These are phyloP conservation scores for Diprion similis DNA, from an alignment of 1,140 invertebrate species.

Conservation along the genomic window DNA sequence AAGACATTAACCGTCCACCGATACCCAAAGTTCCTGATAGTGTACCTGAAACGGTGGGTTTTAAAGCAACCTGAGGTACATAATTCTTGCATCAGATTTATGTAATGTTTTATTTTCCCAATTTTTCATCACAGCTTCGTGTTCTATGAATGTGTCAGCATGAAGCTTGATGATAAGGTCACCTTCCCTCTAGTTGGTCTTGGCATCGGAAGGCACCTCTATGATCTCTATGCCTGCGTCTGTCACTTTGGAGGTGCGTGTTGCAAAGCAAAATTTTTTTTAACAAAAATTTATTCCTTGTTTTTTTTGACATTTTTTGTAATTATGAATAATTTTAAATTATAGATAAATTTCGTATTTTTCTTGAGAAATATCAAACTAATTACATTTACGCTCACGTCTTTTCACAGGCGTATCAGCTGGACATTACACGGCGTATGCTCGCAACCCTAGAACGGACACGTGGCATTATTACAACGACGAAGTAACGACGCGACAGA, in stretches of 20 bases:
- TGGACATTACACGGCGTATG: slow-evolving; percentile 76
- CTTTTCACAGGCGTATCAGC: slow-evolving; percentile 67
- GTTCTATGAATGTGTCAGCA: slow-evolving; percentile 73
- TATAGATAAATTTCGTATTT: slow-evolving; percentile 9
- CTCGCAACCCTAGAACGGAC: slow-evolving; percentile 68
- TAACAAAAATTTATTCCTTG: slow-evolving; percentile 13
- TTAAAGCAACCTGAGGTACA: background rate
- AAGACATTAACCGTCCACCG: slow-evolving; percentile 75
- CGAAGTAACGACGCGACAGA: slow-evolving; percentile 65
- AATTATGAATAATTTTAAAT: no score
- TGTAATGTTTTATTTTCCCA: background rate
- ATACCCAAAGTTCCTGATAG: slow-evolving; percentile 74
- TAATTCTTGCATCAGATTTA: background rate
- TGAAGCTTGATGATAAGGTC: slow-evolving; percentile 74
- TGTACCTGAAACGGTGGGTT: slow-evolving; percentile 73
- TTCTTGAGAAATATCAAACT: no score
- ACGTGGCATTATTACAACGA: slow-evolving; percentile 78
- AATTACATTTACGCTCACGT: slow-evolving; percentile 3
- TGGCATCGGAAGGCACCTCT: slow-evolving; percentile 59
- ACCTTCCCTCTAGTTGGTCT: slow-evolving; percentile 70
- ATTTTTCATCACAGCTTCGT: slow-evolving; percentile 67
- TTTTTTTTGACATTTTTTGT: slow-evolving; percentile 25
- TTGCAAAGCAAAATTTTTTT: background rate
- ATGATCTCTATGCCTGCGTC: slow-evolving; percentile 74
- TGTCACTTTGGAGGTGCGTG: slow-evolving; percentile 75